These are phyloP conservation scores for Gymnocephalus cernua DNA, from an alignment of 2,113 vertebrate species.

Conservation along the genomic window DNA sequence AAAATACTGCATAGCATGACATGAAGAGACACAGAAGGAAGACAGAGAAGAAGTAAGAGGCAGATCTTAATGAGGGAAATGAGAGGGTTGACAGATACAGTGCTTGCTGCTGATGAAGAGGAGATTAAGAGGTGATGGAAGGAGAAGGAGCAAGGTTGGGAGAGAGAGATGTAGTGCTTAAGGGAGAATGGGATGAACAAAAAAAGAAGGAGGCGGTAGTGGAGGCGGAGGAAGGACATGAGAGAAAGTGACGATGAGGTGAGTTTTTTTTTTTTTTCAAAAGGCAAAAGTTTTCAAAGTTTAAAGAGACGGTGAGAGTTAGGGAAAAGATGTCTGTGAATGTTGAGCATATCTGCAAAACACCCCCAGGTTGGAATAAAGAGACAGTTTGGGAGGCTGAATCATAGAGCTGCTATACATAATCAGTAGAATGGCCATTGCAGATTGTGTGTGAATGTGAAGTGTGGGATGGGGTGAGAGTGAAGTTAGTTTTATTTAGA, in stretches of 20 bases:
- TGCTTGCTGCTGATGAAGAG: slow-evolving; percentile 53
- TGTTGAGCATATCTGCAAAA: slow-evolving; percentile 50
- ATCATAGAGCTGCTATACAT: slow-evolving; percentile 43
- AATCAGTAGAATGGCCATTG: slow-evolving; percentile 31
- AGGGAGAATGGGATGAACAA: slow-evolving; percentile 40
- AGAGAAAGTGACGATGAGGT: slow-evolving; percentile 32
- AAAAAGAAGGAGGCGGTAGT: slow-evolving; percentile 2
- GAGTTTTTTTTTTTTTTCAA: slow-evolving; percentile 36
- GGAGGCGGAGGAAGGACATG: slow-evolving; percentile 38
- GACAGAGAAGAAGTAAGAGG: slow-evolving; percentile 9
- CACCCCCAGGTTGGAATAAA: slow-evolving; percentile 60
- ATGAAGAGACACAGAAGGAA: slow-evolving; percentile 27
- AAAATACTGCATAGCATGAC: slow-evolving; percentile 2
- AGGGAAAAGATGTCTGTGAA: slow-evolving; percentile 23
- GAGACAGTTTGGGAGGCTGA: slow-evolving; percentile 49
- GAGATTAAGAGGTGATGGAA: slow-evolving; percentile 55
- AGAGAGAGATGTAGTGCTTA: slow-evolving; percentile 37
- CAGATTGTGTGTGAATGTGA: slow-evolving; percentile 33
- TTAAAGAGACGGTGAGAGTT: slow-evolving; percentile 49
- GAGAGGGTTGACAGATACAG: slow-evolving; percentile 25
- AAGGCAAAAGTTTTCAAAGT: slow-evolving; percentile 53
- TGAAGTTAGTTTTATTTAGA: slow-evolving; percentile 43
- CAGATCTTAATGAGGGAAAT: slow-evolving; percentile 64
- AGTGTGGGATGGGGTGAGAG: slow-evolving; percentile 47
- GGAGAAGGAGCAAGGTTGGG: slow-evolving; percentile 19